These are phyloP conservation scores for fruit fly (Drosophila melanogaster) DNA, from an alignment of 1,140 invertebrate species.

Conservation along the genomic window Release_6_plus_ISO1_MT NT_033777.3:30370001-30370500, in stretches of 20 bases:
- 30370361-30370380: conserved; percentile 70
- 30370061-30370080: conserved; percentile 34
- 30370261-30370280: conserved; percentile 18
- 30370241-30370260: conserved; percentile 31
- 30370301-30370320: conserved; percentile 44
- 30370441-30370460: conserved; percentile 81
- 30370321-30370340: conserved; percentile 60
- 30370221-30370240: conserved; percentile 10
- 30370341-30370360: conserved; percentile 78
- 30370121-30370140: conserved; percentile 22
- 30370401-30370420: conserved; percentile 72
- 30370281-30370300: conserved; percentile 39
- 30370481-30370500: conserved; percentile 66
- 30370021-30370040: conserved; percentile 64
- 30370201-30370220: conserved; percentile 64
- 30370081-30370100: conserved; percentile 31
- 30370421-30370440: conserved; percentile 81
- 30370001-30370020: conserved; percentile 37
- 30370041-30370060: conserved; percentile 44
- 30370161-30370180: conserved; percentile 61
- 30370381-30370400: conserved; percentile 59
- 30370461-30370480: conserved; percentile 78
- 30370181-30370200: conserved; percentile 59
- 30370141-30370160: conserved; percentile 42
- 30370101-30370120: conserved; percentile 55